Base-by-base conservation (phyloP, 2,797 vertebrate genomes). In the Phoxinus dragarum region DNA sequence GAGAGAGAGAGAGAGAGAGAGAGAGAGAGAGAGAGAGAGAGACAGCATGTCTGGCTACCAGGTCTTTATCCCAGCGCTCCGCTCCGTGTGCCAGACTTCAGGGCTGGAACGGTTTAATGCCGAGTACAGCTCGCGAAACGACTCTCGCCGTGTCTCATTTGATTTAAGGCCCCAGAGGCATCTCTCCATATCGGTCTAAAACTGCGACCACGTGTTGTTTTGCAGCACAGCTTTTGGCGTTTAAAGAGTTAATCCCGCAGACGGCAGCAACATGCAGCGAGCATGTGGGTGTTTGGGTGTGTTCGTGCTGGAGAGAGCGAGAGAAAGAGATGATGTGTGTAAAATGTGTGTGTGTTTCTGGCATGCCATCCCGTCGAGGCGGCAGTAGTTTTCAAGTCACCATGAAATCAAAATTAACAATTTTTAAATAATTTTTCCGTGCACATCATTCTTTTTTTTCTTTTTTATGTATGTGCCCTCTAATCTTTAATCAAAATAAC, bases 141-240 rank as follows among this genome's bases (percentile, higher is more conserved):
- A 17, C 56, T 84, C 73, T 84, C 73, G 66, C 8, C 3, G 78
- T 81, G 90, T 90, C 90, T 87, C 84, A n/a, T 91, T 86, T 49
- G 89, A 84, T 38, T 87, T 87, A 42, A 89, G 88, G 54, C 88
- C 75, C 89, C 89, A 88, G 49, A 89, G 89, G 84, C 89, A 84
- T 44, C 88, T 89, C 80, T 90, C 88, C 64, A 90, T 77, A 68
- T 88, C 91, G 74, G 91, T 88, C 59, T 90, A 86, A 84, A 91
- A 74, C 49, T 89, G 86, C 27, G 59, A 78, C 75, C 38, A 5
- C n/a, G 75, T 73, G 49, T 71, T 71, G 71, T 74, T 83, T 54
- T 34, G 67, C 44, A 31, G 54, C 36, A 54, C 68, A 23, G 68
- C 49, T 34, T 71, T 64, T 31, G 23, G 77, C 67, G 9, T 79